Conservation (phyloP, 2,888 invertebrate genomes). For the Reticulitermes lucifugus region DNA sequence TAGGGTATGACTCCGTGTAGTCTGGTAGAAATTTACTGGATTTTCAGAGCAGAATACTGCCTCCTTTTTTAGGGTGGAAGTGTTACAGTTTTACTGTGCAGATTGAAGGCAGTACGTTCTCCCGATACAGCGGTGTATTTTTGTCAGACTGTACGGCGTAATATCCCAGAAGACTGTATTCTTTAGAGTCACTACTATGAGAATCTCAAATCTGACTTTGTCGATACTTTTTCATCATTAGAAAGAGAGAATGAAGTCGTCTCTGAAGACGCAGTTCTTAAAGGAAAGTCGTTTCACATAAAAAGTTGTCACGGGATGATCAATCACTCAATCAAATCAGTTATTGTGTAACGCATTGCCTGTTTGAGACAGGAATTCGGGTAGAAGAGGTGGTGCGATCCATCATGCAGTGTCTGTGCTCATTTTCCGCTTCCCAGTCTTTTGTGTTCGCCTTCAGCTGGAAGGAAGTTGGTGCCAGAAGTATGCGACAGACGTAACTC, state of each 20-base stretch:
- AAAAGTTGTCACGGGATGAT: not conserved
- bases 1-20: too few species aligned
- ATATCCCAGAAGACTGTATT: too few species aligned
- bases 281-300: slow-evolving; percentile 6
- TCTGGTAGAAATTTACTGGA: too few species aligned
- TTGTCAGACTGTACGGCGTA: too few species aligned
- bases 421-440: not conserved
- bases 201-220: not conserved
- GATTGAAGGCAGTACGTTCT: too few species aligned
- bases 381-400: not conserved
- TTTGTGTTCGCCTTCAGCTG: not conserved
- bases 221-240: not conserved
- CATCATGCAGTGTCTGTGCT: not conserved
- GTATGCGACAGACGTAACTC: not conserved
- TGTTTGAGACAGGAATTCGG: not conserved
- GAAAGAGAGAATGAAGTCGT: not conserved
- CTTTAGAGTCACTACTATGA: too few species aligned
- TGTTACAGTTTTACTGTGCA: too few species aligned
- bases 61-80: too few species aligned
- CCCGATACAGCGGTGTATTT: too few species aligned
- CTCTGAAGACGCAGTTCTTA: not conserved
- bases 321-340: slow-evolving; percentile 9
- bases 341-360: not conserved
- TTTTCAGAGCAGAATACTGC: too few species aligned
- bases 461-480: not conserved